These are phyloP conservation scores for Oxycera nigricornis DNA, from an alignment of 2,888 invertebrate genomes.

Conservation along the genomic window DNA sequence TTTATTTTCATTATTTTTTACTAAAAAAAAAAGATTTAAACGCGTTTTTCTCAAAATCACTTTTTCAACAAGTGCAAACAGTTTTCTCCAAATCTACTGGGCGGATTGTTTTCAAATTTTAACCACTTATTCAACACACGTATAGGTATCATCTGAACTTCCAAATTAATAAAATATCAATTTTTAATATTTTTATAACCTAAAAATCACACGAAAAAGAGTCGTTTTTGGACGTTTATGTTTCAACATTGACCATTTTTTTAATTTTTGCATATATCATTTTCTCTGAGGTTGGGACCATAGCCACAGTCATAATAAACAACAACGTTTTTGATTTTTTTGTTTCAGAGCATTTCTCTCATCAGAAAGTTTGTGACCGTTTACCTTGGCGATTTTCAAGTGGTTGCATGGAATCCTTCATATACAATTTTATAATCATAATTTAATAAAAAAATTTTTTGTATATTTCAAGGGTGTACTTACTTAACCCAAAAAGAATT, in stretches of 20 bases:
- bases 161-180: neutral
- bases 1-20: neutral
- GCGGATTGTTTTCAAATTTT: neutral
- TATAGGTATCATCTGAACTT: neutral
- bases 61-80: neutral
- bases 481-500: no score
- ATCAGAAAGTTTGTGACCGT: no score
- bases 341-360: neutral
- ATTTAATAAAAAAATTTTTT: no score
- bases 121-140: neutral
- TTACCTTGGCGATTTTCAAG: no score
- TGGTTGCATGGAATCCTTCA: no score
- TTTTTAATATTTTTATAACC: neutral
- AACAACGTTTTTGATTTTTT: neutral
- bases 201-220: no score
- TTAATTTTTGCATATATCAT: neutral
- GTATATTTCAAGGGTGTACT: no score
- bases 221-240: neutral
- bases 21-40: no score
- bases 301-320: neutral
- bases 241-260: neutral
- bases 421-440: no score
- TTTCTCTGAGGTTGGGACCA: no score
- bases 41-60: neutral
- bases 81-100: neutral